These are phyloP conservation scores for Pimephales promelas DNA, from an alignment of 2,113 vertebrate species.

Conservation along the genomic window DNA sequence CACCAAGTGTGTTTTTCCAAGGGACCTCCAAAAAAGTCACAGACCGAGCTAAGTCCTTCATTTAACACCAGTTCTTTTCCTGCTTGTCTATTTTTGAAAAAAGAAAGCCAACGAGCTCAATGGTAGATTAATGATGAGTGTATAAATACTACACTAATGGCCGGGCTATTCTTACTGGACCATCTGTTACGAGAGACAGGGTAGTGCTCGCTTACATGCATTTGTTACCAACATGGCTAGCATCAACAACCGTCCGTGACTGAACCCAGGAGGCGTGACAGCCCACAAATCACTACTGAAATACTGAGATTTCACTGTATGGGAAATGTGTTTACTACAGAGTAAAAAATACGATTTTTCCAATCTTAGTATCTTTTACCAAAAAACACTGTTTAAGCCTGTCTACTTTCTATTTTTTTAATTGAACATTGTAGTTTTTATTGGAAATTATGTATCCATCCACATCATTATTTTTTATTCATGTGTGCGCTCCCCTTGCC, in stretches of 20 bases:
- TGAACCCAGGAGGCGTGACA: neutral
- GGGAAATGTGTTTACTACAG: neutral
- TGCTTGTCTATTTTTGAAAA: conserved; percentile 44
- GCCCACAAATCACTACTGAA: neutral
- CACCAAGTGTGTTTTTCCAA: neutral
- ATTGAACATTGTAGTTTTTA: too few species aligned
- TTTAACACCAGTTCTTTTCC: conserved; percentile 12
- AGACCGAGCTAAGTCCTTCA: neutral
- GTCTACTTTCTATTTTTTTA: too few species aligned
- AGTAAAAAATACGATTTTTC: too few species aligned
- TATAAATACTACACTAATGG: conserved; percentile 55
- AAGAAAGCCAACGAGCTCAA: conserved; percentile 38
- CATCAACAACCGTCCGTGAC: conserved; percentile 20
- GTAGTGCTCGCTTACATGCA: conserved; percentile 32
- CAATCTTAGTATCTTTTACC: too few species aligned
- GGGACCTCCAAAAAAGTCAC: conserved; percentile 13
- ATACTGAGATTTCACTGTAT: neutral
- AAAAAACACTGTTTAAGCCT: too few species aligned
- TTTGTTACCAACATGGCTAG: conserved; percentile 22
- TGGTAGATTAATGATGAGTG: conserved; percentile 48
- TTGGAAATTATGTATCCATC: too few species aligned
- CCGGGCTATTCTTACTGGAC: conserved; percentile 45
- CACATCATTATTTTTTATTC: too few species aligned
- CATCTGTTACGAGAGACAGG: conserved; percentile 45
- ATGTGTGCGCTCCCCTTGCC: too few species aligned